Base-by-base conservation (phyloP, 2,888 invertebrate genomes). In the Monopis laevigella region DNA sequence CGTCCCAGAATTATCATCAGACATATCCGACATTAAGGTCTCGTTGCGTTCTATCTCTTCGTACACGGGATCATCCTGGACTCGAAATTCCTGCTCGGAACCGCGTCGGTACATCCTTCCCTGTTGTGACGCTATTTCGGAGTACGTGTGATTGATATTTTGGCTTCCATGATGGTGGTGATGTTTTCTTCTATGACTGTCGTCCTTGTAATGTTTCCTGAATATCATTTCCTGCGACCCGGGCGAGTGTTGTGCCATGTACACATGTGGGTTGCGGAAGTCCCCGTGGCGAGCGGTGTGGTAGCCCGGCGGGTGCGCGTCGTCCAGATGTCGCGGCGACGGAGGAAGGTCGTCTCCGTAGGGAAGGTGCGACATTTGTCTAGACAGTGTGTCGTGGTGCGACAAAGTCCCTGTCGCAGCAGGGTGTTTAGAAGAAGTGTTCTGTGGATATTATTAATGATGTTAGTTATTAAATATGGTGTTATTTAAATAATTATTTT, bases 391-490 rank as follows among this genome's bases (percentile, higher is more conserved):
- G 75, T 72, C 88, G 73, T 55, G 88, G 82, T 62, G 89, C 74
- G 72, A 89, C 74, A 78, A 85, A 71, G 78, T 89, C 77, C 80
- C 86, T 66, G 62, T 86, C 74, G 59, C 87, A 77, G 73, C 86
- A 60, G 84, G 88, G 52, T 88, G 88, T 67, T 90, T 90, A 89
- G 89, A 90, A 88, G 89, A 90, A 88, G 88, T 89, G 88, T 89
- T 90, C 90, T 90, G 89, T 53, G 71, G 69, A n/a, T n/a, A n/a
- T n/a, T n/a, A n/a, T n/a, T n/a, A n/a, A n/a, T n/a, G n/a, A n/a
- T n/a, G n/a, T n/a, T n/a, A n/a, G n/a, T n/a, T n/a, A n/a, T n/a
- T n/a, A n/a, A n/a, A n/a, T n/a, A n/a, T n/a, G n/a, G n/a, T n/a
- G n/a, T n/a, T n/a, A n/a, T n/a, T n/a, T n/a, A n/a, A 32, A 17